Conservation (phyloP, 2,888 invertebrate genomes). For the Phalera bucephala region DNA sequence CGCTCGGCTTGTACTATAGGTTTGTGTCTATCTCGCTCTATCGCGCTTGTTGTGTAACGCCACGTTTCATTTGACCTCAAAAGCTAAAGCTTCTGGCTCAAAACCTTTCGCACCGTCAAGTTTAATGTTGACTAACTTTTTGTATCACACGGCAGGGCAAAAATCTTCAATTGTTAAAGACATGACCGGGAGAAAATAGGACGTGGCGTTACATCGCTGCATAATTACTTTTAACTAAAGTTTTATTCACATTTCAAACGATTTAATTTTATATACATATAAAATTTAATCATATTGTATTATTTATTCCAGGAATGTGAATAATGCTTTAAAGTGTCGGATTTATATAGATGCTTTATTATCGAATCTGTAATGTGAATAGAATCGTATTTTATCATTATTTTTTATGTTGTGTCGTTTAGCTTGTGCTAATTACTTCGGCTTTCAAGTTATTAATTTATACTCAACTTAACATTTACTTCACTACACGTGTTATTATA, state of each 20-base stretch:
- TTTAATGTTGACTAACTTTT: too few species aligned
- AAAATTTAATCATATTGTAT: too few species aligned
- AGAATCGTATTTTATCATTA: conserved; percentile 20
- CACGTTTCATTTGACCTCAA: conserved; percentile 18
- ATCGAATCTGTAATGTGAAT: conserved; percentile 24
- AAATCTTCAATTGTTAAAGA: too few species aligned
- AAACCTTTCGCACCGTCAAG: too few species aligned
- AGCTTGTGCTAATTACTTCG: conserved; percentile 21
- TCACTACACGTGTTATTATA: background rate
- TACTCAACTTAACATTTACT: conserved; percentile 1
- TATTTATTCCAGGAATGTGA: too few species aligned
- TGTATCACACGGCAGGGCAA: too few species aligned
- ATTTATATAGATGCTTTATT: too few species aligned
- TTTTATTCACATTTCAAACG: conserved; percentile 23
- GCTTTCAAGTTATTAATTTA: background rate
- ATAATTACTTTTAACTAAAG: conserved; percentile 20
- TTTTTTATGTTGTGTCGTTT: conserved; percentile 27
- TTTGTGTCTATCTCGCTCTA: conserved; percentile 57
- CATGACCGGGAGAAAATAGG: too few species aligned
- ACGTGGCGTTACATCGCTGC: conserved; percentile 23
- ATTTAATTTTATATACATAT: too few species aligned
- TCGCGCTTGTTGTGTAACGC: conserved; percentile 29
- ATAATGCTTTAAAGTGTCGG: too few species aligned
- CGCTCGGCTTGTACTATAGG: conserved; percentile 65
- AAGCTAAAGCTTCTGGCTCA: too few species aligned